These are phyloP conservation scores for Venusia cambrica DNA, from an alignment of 2,888 invertebrate species.

Conservation along the genomic window DNA sequence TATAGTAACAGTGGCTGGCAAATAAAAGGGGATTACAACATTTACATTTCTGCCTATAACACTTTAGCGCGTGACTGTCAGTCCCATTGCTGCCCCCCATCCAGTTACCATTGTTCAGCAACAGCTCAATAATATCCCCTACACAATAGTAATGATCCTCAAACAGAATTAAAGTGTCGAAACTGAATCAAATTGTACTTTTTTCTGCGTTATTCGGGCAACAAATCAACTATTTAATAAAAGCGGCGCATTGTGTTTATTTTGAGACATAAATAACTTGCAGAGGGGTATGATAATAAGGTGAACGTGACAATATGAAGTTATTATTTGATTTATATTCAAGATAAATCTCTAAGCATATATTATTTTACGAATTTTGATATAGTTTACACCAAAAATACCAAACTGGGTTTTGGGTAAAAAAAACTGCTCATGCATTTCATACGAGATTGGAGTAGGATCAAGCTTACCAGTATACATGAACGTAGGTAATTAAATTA, in stretches of 20 bases:
- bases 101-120: conserved; percentile 26
- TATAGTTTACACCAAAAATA: no score
- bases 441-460: no score
- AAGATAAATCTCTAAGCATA: not conserved
- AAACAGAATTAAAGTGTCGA: conserved; percentile 45
- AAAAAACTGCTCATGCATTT: no score
- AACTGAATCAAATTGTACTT: conserved; percentile 31
- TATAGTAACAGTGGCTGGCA: not conserved
- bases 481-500: no score
- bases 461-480: no score
- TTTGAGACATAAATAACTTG: conserved; percentile 23
- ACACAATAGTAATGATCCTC: conserved; percentile 49
- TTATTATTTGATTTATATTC: conserved; percentile 7
- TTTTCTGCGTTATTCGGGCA: conserved; percentile 42
- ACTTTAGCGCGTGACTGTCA: conserved; percentile 21
- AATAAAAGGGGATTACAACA: conserved; percentile 1
- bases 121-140: conserved; percentile 45
- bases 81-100: conserved; percentile 32
- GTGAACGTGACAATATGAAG: conserved; percentile 10
- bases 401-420: no score
- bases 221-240: conserved; percentile 53
- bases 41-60: conserved; percentile 2
- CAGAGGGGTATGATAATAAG: conserved; percentile 18
- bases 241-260: conserved; percentile 24
- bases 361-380: no score